Evolutionary conservation across 2,113 vertebrate species (phyloP).

Genomic region (Ornithorhynchus anatinus): DNA sequence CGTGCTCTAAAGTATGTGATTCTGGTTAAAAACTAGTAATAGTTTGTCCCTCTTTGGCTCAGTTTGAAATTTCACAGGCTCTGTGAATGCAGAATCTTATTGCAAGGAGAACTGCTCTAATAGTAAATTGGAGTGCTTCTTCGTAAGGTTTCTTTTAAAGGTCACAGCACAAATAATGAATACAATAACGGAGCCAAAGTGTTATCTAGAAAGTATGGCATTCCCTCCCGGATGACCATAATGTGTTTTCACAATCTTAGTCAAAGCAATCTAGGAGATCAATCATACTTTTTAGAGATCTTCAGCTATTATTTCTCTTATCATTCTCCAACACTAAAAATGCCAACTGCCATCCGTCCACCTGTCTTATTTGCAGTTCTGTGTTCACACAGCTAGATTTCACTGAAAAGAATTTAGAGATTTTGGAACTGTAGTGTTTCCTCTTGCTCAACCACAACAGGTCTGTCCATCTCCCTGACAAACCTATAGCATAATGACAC

Average conservation of each 20-base stretch:
- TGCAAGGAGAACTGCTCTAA: not conserved
- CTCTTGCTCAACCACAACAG: conserved; percentile 24
- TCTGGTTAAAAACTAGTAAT: not conserved
- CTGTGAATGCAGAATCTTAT: not conserved
- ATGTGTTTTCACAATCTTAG: not conserved
- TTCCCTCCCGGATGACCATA: not conserved
- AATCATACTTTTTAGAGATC: not conserved
- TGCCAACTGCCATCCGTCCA: not conserved
- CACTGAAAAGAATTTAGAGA: not conserved
- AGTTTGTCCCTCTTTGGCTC: not conserved
- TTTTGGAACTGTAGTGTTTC: not conserved
- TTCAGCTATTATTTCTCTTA: not conserved
- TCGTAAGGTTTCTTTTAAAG: not conserved
- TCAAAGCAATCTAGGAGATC: not conserved
- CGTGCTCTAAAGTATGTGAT: too few relatives aligned
- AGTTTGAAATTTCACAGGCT: not conserved
- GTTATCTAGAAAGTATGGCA: not conserved
- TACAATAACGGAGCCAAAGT: not conserved
- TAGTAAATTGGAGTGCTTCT: not conserved
- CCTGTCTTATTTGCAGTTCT: not conserved
- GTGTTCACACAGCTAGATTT: conserved; percentile 1
- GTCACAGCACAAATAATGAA: not conserved
- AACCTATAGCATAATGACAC: too few relatives aligned
- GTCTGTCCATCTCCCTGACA: not conserved
- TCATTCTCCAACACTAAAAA: not conserved